A percentile compares a stretch with the other conserved stretches of the same genome.
Conservation (phyloP, 2,888 invertebrate species). For the Acrocera orbiculus region DNA sequence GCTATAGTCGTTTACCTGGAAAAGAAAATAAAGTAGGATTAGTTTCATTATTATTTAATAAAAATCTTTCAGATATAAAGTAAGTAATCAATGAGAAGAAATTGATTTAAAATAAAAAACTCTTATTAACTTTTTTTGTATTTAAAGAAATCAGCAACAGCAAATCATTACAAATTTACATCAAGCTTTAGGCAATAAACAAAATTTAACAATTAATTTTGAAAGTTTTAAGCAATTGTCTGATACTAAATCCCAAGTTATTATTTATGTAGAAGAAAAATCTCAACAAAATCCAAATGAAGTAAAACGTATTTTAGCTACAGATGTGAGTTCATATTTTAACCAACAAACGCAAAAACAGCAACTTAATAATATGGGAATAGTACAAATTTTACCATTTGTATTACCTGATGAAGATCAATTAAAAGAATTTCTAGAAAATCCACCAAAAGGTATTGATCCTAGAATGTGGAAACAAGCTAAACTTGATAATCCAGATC, state of each 20-base stretch:
- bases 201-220: conserved; percentile 60
- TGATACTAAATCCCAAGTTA: conserved; percentile 61
- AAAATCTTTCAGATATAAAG: conserved; percentile 64
- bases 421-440: conserved; percentile 72
- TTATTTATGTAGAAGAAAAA: conserved; percentile 57
- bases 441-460: conserved; percentile 85
- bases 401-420: conserved; percentile 61
- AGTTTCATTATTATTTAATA: conserved; percentile 69
- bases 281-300: conserved; percentile 39
- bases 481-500: conserved; percentile 87
- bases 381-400: conserved; percentile 51
- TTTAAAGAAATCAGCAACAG: conserved; percentile 46
- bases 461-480: conserved; percentile 91
- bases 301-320: conserved; percentile 51
- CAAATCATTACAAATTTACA: conserved; percentile 47
- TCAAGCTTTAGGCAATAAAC: conserved; percentile 64
- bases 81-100: conserved; percentile 24
- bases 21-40: conserved; percentile 82
- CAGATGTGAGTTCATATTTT: conserved; percentile 51
- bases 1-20: conserved; percentile 74
- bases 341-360: conserved; percentile 51
- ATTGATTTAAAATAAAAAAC: conserved; percentile 6
- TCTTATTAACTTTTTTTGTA: conserved; percentile 2
- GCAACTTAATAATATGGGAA: conserved; percentile 55
- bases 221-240: conserved; percentile 61